Conservation (phyloP, 2,797 vertebrate genomes). For the Artibeus jamaicensis region DNA sequence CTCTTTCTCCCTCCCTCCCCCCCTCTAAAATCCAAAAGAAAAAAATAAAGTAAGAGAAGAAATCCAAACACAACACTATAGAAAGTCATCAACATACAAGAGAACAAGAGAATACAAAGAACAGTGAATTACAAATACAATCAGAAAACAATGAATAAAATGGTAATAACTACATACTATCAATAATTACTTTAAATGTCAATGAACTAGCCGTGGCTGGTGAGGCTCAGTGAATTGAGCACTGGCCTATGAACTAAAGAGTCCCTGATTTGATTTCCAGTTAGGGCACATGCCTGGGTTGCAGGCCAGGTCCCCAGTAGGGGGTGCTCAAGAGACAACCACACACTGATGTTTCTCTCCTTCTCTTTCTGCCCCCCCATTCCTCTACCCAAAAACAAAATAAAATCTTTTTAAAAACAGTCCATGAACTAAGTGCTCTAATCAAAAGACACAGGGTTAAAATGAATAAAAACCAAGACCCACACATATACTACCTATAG, state of each 20-base stretch:
- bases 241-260: too few relatives aligned
- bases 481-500: neutral
- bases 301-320: too few relatives aligned
- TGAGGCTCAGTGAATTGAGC: too few relatives aligned
- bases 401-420: neutral
- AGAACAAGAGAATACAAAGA: neutral
- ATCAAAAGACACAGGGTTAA: neutral
- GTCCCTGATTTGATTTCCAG: too few relatives aligned
- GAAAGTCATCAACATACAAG: neutral
- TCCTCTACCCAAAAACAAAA: too few relatives aligned
- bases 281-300: too few relatives aligned
- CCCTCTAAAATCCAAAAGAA: too few relatives aligned
- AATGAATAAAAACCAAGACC: neutral
- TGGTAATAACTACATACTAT: neutral
- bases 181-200: neutral
- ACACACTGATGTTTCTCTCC: too few relatives aligned
- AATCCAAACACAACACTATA: neutral
- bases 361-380: too few relatives aligned
- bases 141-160: neutral
- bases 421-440: neutral
- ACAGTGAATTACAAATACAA: neutral
- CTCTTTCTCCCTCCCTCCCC: too few relatives aligned
- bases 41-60: too few relatives aligned
- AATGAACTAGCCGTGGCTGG: neutral
- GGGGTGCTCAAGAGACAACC: too few relatives aligned